These are phyloP conservation scores for Leuctra nigra DNA, from an alignment of 2,888 invertebrate species.

Conservation along the genomic window DNA sequence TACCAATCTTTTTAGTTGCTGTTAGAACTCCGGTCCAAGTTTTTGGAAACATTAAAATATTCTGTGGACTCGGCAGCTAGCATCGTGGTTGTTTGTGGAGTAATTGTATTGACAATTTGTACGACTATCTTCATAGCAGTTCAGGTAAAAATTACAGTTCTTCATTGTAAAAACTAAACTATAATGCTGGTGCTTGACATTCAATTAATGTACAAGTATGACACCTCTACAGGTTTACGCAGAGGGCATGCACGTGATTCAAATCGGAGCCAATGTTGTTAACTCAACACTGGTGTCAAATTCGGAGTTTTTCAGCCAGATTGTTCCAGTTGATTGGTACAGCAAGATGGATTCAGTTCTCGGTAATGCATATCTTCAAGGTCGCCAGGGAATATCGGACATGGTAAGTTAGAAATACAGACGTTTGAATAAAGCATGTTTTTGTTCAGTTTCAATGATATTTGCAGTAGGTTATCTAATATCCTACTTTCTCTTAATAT, in stretches of 20 bases:
- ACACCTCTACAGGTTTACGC: constrained; percentile 68
- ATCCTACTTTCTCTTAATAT: too few relatives aligned
- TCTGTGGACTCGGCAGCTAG: constrained; percentile 83
- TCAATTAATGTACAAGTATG: not conserved
- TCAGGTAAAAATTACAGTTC: constrained; percentile 56
- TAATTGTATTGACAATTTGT: constrained; percentile 70
- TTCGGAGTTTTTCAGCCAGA: constrained; percentile 57
- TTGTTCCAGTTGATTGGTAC: constrained; percentile 79
- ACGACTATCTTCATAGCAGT: constrained; percentile 75
- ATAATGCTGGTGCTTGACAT: not conserved
- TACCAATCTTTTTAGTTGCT: not conserved
- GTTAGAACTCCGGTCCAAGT: constrained; percentile 34
- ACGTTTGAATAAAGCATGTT: not conserved
- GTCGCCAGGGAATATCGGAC: constrained; percentile 83
- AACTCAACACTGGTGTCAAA: constrained; percentile 86
- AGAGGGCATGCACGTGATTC: constrained; percentile 87
- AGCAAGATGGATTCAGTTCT: constrained; percentile 83
- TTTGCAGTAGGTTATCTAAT: too few relatives aligned
- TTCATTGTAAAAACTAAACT: not conserved
- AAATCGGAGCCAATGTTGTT: constrained; percentile 78
- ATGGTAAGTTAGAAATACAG: constrained; percentile 50
- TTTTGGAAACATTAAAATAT: constrained; percentile 58
- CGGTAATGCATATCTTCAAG: constrained; percentile 89
- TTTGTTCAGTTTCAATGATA: not conserved
- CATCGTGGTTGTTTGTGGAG: constrained; percentile 76